Percentiles rank a stretch among this genome's conserved stretches.
Conservation (phyloP, 53 echinoderm and acorn worm genomes). For the Hippasteria phrygiana region DNA sequence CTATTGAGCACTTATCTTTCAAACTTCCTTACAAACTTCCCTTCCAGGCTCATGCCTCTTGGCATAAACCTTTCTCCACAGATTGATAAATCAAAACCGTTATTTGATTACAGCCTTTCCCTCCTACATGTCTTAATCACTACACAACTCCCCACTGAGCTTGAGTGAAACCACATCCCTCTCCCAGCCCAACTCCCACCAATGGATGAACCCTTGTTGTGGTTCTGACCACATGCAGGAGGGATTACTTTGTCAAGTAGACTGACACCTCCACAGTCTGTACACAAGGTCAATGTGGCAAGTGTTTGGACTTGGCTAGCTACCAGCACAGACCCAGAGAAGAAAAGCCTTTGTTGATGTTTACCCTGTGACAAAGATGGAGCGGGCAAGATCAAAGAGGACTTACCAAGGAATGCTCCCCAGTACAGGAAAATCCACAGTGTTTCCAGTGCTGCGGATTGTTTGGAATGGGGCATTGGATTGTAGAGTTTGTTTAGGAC, state of each 20-base stretch:
- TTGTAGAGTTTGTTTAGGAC: constrained; percentile 36
- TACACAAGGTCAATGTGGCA: constrained; percentile 16
- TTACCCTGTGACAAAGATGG: constrained; percentile 43
- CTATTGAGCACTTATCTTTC: too few relatives aligned
- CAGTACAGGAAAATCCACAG: constrained; percentile 42
- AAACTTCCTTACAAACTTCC: too few relatives aligned
- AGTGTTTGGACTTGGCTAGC: constrained; percentile 34
- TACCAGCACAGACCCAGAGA: neutral
- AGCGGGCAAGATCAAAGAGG: constrained; percentile 54
- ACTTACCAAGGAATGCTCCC: neutral
- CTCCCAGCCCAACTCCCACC: neutral
- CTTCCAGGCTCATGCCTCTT: too few relatives aligned
- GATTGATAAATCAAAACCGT: too few relatives aligned
- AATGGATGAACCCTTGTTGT: neutral
- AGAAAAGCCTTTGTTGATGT: constrained; percentile 45
- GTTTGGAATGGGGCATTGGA: neutral
- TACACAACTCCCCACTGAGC: neutral
- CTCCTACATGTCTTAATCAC: neutral
- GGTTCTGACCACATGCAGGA: neutral
- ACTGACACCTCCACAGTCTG: constrained; percentile 35
- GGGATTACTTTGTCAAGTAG: constrained; percentile 54
- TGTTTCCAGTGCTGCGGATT: neutral
- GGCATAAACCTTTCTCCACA: too few relatives aligned
- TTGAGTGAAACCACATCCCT: neutral
- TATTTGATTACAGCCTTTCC: neutral